phyloP scores from a whole-genome alignment of 2,888 invertebrate species.

The Agrochola lota region DNA sequence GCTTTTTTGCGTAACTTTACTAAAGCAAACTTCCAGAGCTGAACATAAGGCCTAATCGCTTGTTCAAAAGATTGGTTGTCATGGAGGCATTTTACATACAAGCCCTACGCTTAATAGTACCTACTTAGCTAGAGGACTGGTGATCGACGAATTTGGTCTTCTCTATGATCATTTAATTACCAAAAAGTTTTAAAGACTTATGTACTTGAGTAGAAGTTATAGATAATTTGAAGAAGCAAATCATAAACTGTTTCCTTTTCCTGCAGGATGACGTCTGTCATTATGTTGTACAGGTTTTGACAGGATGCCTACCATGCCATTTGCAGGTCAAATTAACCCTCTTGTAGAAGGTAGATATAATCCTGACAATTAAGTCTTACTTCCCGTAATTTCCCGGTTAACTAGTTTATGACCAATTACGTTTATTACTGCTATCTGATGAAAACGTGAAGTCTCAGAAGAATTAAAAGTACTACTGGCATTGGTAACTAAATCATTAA shows the following conservation, averaged over 20 bases:
- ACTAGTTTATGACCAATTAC: conserved; percentile 36
- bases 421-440: conserved; percentile 48
- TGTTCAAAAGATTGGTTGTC: not conserved
- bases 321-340: not conserved
- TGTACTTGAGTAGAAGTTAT: not conserved
- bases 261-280: not conserved
- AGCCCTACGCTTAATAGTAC: not conserved
- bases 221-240: conserved; percentile 6
- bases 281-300: conserved; percentile 10
- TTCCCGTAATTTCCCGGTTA: conserved; percentile 37
- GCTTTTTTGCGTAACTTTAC: not conserved
- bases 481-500: not conserved
- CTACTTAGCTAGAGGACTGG: not conserved
- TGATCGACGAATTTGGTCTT: not conserved
- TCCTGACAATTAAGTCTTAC: conserved; percentile 29
- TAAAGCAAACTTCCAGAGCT: not conserved
- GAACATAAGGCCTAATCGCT: not conserved
- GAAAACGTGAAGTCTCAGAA: conserved; percentile 5
- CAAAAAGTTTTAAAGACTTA: not conserved
- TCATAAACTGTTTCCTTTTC: not conserved
- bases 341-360: conserved; percentile 4
- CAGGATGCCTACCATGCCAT: not conserved
- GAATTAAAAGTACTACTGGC: not conserved
- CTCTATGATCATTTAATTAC: not conserved
- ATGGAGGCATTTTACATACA: not conserved